Evolutionary conservation across 1,140 invertebrate species (phyloP), one percentile per base, ranked within the genome.

Genomic region (Saccostrea glomerata): DNA sequence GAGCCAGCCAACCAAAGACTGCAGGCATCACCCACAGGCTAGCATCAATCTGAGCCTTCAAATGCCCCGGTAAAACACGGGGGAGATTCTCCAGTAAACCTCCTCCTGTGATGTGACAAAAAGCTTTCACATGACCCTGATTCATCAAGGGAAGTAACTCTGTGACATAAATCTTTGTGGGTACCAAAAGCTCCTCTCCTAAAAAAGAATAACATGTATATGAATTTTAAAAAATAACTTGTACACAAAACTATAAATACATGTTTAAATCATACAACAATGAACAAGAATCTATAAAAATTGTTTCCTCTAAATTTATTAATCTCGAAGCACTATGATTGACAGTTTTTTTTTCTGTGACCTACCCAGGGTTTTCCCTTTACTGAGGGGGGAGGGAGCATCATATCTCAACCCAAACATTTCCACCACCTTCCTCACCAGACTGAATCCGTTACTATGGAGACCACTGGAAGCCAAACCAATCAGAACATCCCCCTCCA

Each of bases 401-500:
- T 95, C 94, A 85, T 97, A 97, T 2, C 95, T 95, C 5, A 96
- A 88, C 20, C 96, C 96, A 1, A 96, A 93, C 25, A 97, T 96
- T 93, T 97, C 96, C 90, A 99, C 96, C 23, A 99, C 96, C 93
- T 97, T 98, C 88, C 98, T 96, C 13, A 99, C 97, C 23, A 99
- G 95, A 96, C 98, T 99, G 95, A 98, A 99, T 0, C 99, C 99
- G 94, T 99, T 99, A 93, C 98, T 98, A 94, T 99, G 99, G 25
- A 99, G 96, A 55, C 98, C 98, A 92, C 91, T 93, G 0, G 98
- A 99, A 0, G 97, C 96, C 47, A 99, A 93, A 20, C 97, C 98
- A 91, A 99, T 97, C 12, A 99, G 95, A 87, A 97, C 95, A 94
- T 99, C 98, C 15, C 97, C 97, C 1, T 95, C 94, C 58, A 91